These are phyloP conservation scores for Tinamus guttatus DNA, from an alignment of 2,113 vertebrate genomes.

Conservation along the genomic window DNA sequence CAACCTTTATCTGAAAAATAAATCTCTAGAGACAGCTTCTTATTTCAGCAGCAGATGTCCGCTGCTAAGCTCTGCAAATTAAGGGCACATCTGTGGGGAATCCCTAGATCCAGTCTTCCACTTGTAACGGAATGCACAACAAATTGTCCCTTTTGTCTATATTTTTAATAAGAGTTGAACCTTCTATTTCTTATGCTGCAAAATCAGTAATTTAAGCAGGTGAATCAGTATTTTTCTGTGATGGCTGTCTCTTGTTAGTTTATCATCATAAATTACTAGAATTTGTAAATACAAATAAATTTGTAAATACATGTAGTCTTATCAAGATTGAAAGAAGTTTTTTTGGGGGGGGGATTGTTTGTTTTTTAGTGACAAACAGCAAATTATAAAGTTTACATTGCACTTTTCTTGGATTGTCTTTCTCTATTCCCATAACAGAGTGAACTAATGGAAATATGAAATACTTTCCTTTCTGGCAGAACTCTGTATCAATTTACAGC, in stretches of 20 bases:
- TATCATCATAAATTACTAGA: conserved; percentile 26
- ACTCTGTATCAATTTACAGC: background rate
- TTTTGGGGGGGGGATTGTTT: too few relatives aligned
- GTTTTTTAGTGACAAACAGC: background rate
- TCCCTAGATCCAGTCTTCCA: conserved; percentile 30
- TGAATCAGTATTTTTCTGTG: conserved; percentile 43
- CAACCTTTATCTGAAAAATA: conserved; percentile 26
- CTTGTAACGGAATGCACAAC: conserved; percentile 34
- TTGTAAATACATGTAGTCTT: background rate
- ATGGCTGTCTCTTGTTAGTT: conserved; percentile 37
- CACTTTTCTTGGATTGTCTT: background rate
- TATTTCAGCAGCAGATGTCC: conserved; percentile 38
- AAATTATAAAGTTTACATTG: background rate
- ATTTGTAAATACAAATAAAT: background rate
- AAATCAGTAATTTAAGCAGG: conserved; percentile 46
- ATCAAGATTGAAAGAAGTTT: background rate
- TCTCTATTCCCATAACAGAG: background rate
- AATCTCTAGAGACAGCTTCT: conserved; percentile 18
- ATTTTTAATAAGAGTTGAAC: background rate
- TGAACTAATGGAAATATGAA: background rate
- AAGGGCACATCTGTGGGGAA: conserved; percentile 36
- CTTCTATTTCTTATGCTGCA: conserved; percentile 62
- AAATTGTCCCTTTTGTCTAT: conserved; percentile 60
- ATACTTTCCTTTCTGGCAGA: conserved; percentile 1
- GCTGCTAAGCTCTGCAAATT: conserved; percentile 34